These are phyloP conservation scores for Reinhardtius hippoglossoides DNA, from an alignment of 2,113 vertebrate species.

Conservation along the genomic window DNA sequence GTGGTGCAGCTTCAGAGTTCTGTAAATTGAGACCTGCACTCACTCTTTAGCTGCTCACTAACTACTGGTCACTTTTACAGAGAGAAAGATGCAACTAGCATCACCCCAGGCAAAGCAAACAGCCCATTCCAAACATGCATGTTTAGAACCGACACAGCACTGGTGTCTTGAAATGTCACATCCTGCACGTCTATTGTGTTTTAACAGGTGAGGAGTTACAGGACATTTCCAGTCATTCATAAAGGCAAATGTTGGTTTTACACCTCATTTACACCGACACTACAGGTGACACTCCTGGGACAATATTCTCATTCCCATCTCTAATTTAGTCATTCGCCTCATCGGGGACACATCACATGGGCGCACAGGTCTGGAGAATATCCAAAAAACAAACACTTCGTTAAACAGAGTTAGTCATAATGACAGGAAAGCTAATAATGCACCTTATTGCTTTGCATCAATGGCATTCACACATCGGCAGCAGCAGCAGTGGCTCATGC, in stretches of 20 bases:
- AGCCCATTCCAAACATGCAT: too few species aligned
- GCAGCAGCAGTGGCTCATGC: slow-evolving; percentile 1
- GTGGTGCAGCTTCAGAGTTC: too few species aligned
- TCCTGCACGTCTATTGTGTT: slow-evolving; percentile 4
- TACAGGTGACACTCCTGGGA: slow-evolving; percentile 48
- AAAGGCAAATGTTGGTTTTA: slow-evolving; percentile 34
- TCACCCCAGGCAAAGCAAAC: too few species aligned
- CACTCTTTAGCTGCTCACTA: too few species aligned
- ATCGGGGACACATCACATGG: slow-evolving; percentile 37
- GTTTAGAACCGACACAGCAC: too few species aligned
- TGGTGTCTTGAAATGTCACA: background rate
- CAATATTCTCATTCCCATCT: slow-evolving; percentile 58
- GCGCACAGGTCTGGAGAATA: slow-evolving; percentile 11
- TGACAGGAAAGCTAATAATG: slow-evolving; percentile 29
- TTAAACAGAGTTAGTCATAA: slow-evolving; percentile 30
- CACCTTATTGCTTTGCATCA: slow-evolving; percentile 27
- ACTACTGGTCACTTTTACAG: too few species aligned
- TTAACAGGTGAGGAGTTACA: slow-evolving; percentile 15
- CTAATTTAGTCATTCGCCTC: slow-evolving; percentile 58
- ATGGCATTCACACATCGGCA: slow-evolving; percentile 31
- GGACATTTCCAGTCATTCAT: slow-evolving; percentile 11
- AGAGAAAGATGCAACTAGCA: too few species aligned
- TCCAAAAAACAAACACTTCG: slow-evolving; percentile 42
- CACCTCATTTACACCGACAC: slow-evolving; percentile 28
- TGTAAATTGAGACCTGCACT: too few species aligned